phyloP scores from a whole-genome alignment of 2,113 vertebrate species.

The Scomber japonicus region DNA sequence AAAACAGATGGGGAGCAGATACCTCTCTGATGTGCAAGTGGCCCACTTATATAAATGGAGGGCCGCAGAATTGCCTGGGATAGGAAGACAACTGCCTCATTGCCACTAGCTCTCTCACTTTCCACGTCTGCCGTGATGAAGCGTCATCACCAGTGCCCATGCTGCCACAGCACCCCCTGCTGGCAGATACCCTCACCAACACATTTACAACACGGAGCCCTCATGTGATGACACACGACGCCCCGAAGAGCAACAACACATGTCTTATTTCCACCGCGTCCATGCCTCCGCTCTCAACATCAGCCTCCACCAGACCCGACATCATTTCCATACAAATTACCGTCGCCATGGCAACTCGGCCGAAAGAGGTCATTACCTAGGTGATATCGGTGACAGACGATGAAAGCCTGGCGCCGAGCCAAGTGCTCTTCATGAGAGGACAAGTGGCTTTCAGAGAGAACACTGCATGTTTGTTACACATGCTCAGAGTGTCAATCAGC shows the following conservation, averaged over 20 bases:
- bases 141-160: neutral
- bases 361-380: slow-evolving; percentile 69
- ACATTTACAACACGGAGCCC: neutral
- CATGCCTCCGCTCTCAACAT: neutral
- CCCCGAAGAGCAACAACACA: neutral
- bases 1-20: slow-evolving; percentile 57
- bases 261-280: neutral
- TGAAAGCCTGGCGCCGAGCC: slow-evolving; percentile 49
- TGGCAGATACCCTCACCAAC: slow-evolving; percentile 13
- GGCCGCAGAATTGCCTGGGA: slow-evolving; percentile 54
- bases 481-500: slow-evolving; percentile 24
- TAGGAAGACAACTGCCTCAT: slow-evolving; percentile 60
- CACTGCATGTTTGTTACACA: neutral
- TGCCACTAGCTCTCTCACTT: slow-evolving; percentile 37
- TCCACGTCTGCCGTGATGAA: slow-evolving; percentile 8
- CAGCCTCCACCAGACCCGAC: slow-evolving; percentile 11
- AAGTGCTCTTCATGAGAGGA: slow-evolving; percentile 65
- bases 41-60: slow-evolving; percentile 78
- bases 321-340: slow-evolving; percentile 71
- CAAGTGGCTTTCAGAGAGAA: slow-evolving; percentile 47
- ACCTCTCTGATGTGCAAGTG: slow-evolving; percentile 74
- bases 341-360: slow-evolving; percentile 69
- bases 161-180: slow-evolving; percentile 78
- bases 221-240: neutral
- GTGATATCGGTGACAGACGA: slow-evolving; percentile 49